phyloP scores from a whole-genome alignment of 2,797 vertebrate species.

The Smutsia temminckii region DNA sequence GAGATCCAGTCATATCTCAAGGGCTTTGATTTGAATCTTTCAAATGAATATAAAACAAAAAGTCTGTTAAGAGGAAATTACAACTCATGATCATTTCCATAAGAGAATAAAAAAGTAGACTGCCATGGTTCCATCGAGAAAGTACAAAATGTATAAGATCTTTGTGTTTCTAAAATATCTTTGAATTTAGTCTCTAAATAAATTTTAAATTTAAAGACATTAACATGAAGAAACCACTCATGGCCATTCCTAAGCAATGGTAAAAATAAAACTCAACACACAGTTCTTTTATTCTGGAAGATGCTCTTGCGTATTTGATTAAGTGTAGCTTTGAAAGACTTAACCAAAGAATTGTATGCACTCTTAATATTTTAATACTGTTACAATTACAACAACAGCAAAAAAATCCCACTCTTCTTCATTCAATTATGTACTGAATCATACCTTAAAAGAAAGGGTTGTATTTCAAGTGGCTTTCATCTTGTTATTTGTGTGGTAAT shows the following conservation, averaged over 20 bases:
- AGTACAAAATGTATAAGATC: constrained; percentile 14
- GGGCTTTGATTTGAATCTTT: constrained; percentile 46
- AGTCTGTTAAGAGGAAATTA: background rate
- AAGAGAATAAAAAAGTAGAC: background rate
- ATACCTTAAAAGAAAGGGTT: background rate
- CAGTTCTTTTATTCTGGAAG: background rate
- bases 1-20: background rate
- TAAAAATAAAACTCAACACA: constrained; percentile 35
- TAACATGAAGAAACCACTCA: background rate
- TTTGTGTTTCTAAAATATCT: constrained; percentile 30
- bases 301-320: constrained; percentile 24
- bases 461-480: constrained; percentile 3
- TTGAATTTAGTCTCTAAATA: constrained; percentile 41
- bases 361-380: background rate
- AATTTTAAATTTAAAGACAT: constrained; percentile 1
- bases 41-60: constrained; percentile 47
- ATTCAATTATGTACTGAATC: background rate
- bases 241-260: background rate
- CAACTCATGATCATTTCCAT: constrained; percentile 30
- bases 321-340: background rate
- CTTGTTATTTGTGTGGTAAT: background rate
- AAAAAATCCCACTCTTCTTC: background rate
- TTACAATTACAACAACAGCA: background rate
- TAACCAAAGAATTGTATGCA: background rate
- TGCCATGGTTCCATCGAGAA: background rate